Conservation (phyloP, 1,140 invertebrate species). For the Magallana gigas region DNA sequence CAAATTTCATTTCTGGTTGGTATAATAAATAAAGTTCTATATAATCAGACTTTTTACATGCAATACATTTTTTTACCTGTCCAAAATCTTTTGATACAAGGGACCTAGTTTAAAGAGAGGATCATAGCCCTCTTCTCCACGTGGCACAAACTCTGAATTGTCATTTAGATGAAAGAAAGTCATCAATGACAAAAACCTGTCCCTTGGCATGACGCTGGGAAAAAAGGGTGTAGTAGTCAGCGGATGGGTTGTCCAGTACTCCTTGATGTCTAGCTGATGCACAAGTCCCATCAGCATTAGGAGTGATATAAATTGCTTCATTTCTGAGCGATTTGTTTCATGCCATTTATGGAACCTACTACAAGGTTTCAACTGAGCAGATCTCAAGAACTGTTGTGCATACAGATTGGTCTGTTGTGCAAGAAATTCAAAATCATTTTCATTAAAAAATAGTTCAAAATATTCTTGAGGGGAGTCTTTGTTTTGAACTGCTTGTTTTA, state of each 20-base stretch:
- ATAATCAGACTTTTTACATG: neutral
- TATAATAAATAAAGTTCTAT: neutral
- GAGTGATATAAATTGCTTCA: slow-evolving; percentile 13
- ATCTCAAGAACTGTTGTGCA: slow-evolving; percentile 25
- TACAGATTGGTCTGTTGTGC: slow-evolving; percentile 33
- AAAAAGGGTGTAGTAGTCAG: slow-evolving; percentile 47
- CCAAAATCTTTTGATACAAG: slow-evolving; percentile 37
- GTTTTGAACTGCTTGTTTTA: neutral
- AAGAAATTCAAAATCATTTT: slow-evolving; percentile 24
- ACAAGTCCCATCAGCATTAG: slow-evolving; percentile 42
- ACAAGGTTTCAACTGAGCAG: neutral
- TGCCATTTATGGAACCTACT: slow-evolving; percentile 38
- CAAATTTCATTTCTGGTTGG: neutral
- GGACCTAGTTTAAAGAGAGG: slow-evolving; percentile 50
- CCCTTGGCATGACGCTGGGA: slow-evolving; percentile 44
- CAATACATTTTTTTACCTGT: neutral
- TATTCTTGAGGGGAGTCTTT: slow-evolving; percentile 21
- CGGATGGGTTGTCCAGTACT: slow-evolving; percentile 44
- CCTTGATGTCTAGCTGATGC: slow-evolving; percentile 25
- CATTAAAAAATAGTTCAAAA: slow-evolving; percentile 15
- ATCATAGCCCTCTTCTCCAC: slow-evolving; percentile 38
- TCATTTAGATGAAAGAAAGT: slow-evolving; percentile 46
- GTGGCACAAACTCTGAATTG: slow-evolving; percentile 34
- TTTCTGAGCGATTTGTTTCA: slow-evolving; percentile 18
- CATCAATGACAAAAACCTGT: slow-evolving; percentile 12